Base-by-base conservation (phyloP, 2,113 vertebrate species). In the Dissostichus mawsoni region DNA sequence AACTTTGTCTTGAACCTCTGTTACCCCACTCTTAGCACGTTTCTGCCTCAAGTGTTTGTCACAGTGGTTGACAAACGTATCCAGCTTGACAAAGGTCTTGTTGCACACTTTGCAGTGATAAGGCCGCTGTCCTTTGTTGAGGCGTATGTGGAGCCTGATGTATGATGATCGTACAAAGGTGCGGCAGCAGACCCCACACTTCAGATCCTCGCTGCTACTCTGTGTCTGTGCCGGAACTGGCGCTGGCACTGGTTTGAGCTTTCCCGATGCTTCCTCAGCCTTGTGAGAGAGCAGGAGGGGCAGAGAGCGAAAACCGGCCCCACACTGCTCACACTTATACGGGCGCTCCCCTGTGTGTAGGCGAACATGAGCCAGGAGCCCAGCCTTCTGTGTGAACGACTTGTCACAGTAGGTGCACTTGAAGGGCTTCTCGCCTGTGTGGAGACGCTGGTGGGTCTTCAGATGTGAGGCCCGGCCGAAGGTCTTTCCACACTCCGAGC, bases 361-460 rank as follows among this genome's bases (percentile, higher is more conserved):
- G 0, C 87, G 85, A 25, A 92, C 80, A 1, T 95, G 94, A 2
- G 93, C 85, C 36, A 93, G 84, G 0, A 95, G 92, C 14, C 94
- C 93, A 0, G 92, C 92, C 64, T 93, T 93, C 78, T 93, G 93
- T 1, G 91, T 91, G 87, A 96, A 96, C 2, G 91, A 87, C 80
- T 94, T 94, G 62, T 88, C 81, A 6, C 94, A 95, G 69, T 70
- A 85, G 25, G 89, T 86, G 90, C 95, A 96, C 70, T 92, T 89
- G 80, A 94, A 96, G 51, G 95, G 95, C 71, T 95, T 96, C 84
- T 96, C 94, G 0, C 95, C 95, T 0, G 95, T 95, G 90, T 96
- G 95, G 13, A 96, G 92, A 14, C 95, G 89, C 1, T 83, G 91
- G 79, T 96, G 95, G 2, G 95, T 95, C 81, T 95, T 95, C 36